Evolutionary conservation across 1,140 invertebrate genomes (phyloP), one percentile per base, ranked within the genome.

Genomic region (Vanessa tameamea): DNA sequence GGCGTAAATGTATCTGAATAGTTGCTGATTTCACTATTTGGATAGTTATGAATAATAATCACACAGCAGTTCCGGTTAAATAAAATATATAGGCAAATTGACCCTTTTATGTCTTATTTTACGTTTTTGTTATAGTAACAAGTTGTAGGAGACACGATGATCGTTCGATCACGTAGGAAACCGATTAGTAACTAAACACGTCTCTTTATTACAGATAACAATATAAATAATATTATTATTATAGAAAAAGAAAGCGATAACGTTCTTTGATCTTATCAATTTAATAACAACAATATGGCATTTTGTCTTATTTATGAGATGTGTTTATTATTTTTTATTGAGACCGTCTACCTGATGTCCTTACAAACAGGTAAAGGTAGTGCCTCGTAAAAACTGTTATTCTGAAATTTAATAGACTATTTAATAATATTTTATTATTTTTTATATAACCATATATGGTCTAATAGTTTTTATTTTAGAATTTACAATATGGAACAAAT

Each of bases 361-460:
- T 43, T 74, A 74, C 50, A 55, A 15, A 69, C 65, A n/a, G 14
- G 12, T 47, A 67, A 74, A 74, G 72, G 72, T 74, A 69, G 20
- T 26, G 11, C 31, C 26, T 23, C 53, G 20, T 26, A 8, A 57
- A 57, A 7, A 23, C 12, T 23, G 57, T 61, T 31, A 37, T 31
- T 11, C 31, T 37, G 3, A 23, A 37, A 43, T 37, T n/a, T 9
- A 61, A 8, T 61, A 37, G 13, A 31, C 57, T 37, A 26, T 57
- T 26, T 57, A 0, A 59, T n/a, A n/a, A n/a, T n/a, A n/a, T n/a
- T n/a, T n/a, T n/a, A n/a, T n/a, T n/a, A n/a, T n/a, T n/a, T n/a
- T n/a, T n/a, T n/a, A n/a, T n/a, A n/a, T n/a, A n/a, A n/a, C n/a
- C n/a, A n/a, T n/a, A n/a, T n/a, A n/a, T n/a, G n/a, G n/a, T n/a